These are phyloP conservation scores for Meteorus colon DNA, from an alignment of 2,888 invertebrate genomes.

Conservation along the genomic window DNA sequence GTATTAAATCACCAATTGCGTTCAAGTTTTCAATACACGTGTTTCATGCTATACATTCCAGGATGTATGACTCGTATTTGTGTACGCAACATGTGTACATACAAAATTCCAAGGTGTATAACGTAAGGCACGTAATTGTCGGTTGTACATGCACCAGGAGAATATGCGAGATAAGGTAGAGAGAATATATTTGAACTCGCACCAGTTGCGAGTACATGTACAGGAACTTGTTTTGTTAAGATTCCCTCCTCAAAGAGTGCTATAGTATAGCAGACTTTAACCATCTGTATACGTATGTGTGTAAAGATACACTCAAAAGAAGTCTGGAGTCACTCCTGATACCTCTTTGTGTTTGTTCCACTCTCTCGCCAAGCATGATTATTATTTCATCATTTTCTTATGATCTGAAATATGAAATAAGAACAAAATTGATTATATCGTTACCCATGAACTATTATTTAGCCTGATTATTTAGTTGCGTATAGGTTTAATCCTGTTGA, in stretches of 20 bases:
- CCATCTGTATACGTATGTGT: conserved; percentile 55
- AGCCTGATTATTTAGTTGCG: no score
- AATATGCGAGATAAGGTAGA: conserved; percentile 67
- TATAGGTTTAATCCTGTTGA: no score
- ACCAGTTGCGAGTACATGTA: conserved; percentile 3
- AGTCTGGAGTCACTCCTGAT: not conserved
- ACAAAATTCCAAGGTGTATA: conserved; percentile 61
- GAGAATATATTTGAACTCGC: conserved; percentile 27
- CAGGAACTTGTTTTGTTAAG: not conserved
- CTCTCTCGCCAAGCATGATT: not conserved
- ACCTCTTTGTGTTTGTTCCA: not conserved
- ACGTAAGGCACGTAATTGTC: conserved; percentile 71
- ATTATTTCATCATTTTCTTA: not conserved
- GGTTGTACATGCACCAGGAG: conserved; percentile 68
- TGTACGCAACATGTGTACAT: conserved; percentile 37
- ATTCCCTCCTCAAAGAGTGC: not conserved
- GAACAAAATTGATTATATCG: no score
- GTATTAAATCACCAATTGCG: not conserved
- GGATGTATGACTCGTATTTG: not conserved
- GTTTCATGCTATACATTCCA: no score
- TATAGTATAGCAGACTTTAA: not conserved
- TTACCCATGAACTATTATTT: no score
- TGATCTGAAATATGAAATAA: not conserved
- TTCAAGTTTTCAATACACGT: not conserved
- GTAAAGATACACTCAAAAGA: not conserved